Conservation (phyloP, 2,888 invertebrate genomes). For the Andrena hattorfiana region DNA sequence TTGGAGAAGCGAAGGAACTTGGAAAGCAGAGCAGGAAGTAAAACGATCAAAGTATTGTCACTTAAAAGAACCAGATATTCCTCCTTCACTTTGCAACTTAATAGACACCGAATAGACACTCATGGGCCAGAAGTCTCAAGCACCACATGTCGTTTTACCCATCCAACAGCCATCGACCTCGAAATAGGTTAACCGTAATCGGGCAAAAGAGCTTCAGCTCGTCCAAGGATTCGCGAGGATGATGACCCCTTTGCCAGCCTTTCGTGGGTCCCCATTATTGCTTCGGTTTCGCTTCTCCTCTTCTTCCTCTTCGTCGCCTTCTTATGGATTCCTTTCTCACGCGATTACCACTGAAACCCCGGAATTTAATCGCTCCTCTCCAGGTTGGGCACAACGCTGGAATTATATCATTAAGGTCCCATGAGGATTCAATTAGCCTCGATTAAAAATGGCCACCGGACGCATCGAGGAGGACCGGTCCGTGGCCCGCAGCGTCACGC, state of each 20-base stretch:
- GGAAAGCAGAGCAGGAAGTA: too few relatives aligned
- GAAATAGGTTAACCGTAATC: constrained; percentile 61
- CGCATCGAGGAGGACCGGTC: neutral
- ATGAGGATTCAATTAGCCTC: neutral
- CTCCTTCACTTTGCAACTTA: neutral
- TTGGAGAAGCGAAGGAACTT: too few relatives aligned
- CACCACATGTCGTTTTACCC: neutral
- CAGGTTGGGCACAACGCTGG: neutral
- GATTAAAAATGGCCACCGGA: neutral
- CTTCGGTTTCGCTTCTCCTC: constrained; percentile 32
- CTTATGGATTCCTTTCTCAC: neutral
- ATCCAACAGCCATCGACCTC: constrained; percentile 46
- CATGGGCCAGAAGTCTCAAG: neutral
- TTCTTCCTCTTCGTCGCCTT: constrained; percentile 18
- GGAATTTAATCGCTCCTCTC: neutral
- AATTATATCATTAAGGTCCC: constrained; percentile 1
- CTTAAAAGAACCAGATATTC: neutral
- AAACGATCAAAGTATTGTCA: too few relatives aligned
- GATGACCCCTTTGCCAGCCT: constrained; percentile 47
- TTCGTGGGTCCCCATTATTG: constrained; percentile 27
- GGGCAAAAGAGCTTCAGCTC: constrained; percentile 34
- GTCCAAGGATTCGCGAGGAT: constrained; percentile 47
- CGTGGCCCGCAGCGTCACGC: neutral
- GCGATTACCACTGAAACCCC: neutral
- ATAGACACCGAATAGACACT: neutral